Percentiles rank a stretch among this genome's conserved stretches.
Evolutionary conservation across 2,113 vertebrate genomes (phyloP).

Genomic region (Periophthalmodon schlosseri): DNA sequence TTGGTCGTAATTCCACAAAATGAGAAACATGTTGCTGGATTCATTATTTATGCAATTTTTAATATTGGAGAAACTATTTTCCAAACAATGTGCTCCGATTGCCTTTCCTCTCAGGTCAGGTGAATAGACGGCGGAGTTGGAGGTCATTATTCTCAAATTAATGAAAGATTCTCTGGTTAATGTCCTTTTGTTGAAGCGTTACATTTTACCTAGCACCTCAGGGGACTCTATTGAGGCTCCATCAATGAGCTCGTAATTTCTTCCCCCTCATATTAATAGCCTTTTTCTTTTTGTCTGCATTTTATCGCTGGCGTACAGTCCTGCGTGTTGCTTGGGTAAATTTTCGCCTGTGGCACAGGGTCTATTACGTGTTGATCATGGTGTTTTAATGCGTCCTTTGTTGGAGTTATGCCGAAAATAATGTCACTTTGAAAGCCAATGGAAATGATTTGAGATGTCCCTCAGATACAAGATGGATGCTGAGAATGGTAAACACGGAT

Average conservation of each 20-base stretch:
- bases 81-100: constrained; percentile 27
- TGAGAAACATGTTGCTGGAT: neutral
- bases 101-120: constrained; percentile 25
- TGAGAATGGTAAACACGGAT: constrained; percentile 11
- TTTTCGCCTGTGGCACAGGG: constrained; percentile 42
- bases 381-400: constrained; percentile 60
- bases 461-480: constrained; percentile 41
- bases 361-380: constrained; percentile 46
- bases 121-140: constrained; percentile 8
- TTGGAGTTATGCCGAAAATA: constrained; percentile 40
- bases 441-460: constrained; percentile 37
- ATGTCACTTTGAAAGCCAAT: constrained; percentile 27
- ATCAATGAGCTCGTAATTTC: constrained; percentile 58
- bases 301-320: constrained; percentile 57
- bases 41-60: neutral
- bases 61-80: constrained; percentile 9
- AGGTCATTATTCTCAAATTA: constrained; percentile 53
- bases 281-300: constrained; percentile 57
- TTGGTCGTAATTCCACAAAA: neutral
- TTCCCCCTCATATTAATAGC: constrained; percentile 55
- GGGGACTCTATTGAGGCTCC: constrained; percentile 51
- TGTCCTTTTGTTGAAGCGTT: constrained; percentile 54
- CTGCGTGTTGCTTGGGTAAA: constrained; percentile 29
- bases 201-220: constrained; percentile 52
- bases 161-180: constrained; percentile 58